Base-by-base conservation (phyloP, 2,797 vertebrate genomes). In the Mus spretus region DNA sequence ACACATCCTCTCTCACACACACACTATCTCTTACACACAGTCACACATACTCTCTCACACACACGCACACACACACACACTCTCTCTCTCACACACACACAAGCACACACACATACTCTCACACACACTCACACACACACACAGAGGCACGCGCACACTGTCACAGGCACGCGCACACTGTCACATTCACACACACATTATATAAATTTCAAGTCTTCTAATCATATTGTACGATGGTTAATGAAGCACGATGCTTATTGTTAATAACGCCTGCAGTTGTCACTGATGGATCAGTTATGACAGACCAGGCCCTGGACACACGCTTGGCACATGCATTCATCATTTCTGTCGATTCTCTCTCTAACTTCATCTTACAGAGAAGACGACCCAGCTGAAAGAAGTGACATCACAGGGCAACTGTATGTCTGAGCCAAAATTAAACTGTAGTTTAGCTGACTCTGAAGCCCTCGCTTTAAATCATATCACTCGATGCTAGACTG, bases 381-480 rank as follows among this genome's bases (percentile, higher is more conserved):
- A 84, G 12, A 91, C 13, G 28, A 15, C 0, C 70, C 59, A 44
- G 93, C 85, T 28, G 14, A 44, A 82, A 28, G 50, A 72, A 88
- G 61, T 67, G 90, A 93, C 3, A 8, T 90, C 95, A 96, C 79
- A 72, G 14, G 31, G 70, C 65, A 47, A 40, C n/a, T n/a, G 78
- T 37, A 47, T 59, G 40, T 78, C 81, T 34, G 57, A 70, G 88
- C 53, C 77, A 88, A 77, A 93, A 83, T 61, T 40, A 89, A 96
- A 90, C 59, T 59, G 65, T 34, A 22, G 4, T 77, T 59, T 77
- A 75, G 74, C 92, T 31, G 61, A 82, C 82, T 50, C 83, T 53
- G 65, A 95, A 92, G 63, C 65, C 44, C 47, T 81, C 65, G 53
- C 92, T 91, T 72, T 90, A 89, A 95, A 94, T 95, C 92, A 89